These are phyloP conservation scores for Ellobium chinense DNA, from an alignment of 2,888 invertebrate genomes.

Conservation along the genomic window DNA sequence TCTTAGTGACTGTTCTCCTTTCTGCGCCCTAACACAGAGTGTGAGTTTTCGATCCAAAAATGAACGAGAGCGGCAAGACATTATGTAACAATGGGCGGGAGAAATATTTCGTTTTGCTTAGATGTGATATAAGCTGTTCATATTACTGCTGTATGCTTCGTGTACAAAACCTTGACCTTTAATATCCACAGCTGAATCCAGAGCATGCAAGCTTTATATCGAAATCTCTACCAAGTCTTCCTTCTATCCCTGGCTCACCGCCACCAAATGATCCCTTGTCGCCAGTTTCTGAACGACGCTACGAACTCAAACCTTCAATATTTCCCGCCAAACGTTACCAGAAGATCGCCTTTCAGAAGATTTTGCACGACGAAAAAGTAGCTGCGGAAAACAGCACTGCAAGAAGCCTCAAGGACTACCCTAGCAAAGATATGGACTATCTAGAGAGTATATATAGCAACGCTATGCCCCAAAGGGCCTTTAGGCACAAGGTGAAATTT, in stretches of 20 bases:
- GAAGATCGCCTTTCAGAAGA: constrained; percentile 58
- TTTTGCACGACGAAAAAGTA: not conserved
- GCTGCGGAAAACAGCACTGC: not conserved
- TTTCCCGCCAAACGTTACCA: constrained; percentile 58
- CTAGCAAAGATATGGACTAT: not conserved
- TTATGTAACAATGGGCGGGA: too few relatives aligned
- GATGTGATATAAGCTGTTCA: too few relatives aligned
- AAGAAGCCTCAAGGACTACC: not conserved
- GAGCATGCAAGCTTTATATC: constrained; percentile 54
- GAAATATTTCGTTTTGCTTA: too few relatives aligned
- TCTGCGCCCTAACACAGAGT: too few relatives aligned
- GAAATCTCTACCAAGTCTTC: constrained; percentile 60
- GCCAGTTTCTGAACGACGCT: constrained; percentile 8
- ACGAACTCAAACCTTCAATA: constrained; percentile 51
- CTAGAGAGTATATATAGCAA: not conserved
- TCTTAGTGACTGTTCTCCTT: too few relatives aligned
- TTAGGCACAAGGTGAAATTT: not conserved
- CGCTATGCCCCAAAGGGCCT: not conserved
- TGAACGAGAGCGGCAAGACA: too few relatives aligned
- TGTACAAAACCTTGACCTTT: too few relatives aligned
- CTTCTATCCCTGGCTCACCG: constrained; percentile 53
- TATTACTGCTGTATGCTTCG: too few relatives aligned
- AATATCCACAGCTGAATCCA: constrained; percentile 46
- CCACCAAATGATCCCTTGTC: constrained; percentile 34
- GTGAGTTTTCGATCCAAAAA: too few relatives aligned